Conservation (phyloP, 2,888 invertebrate species). For the Oligia fasciuncula region DNA sequence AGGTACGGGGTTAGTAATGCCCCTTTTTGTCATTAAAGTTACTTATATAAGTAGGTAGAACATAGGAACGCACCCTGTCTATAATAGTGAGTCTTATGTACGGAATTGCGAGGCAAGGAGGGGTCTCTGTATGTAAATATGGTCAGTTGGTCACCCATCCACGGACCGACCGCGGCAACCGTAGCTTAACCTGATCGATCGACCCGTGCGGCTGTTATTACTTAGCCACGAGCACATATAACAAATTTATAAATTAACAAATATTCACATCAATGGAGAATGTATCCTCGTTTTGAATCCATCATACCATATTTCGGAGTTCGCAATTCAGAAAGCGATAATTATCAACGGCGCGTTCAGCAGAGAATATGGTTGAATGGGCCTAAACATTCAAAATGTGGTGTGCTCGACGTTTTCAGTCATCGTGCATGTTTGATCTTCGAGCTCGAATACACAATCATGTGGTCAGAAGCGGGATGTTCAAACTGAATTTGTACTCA, state of each 20-base stretch:
- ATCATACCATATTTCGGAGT: neutral
- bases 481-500: slow-evolving; percentile 16
- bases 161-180: too few species aligned
- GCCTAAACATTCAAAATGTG: slow-evolving; percentile 38
- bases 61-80: neutral
- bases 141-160: too few species aligned
- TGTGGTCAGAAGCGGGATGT: slow-evolving; percentile 8
- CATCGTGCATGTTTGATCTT: slow-evolving; percentile 45
- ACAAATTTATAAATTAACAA: neutral
- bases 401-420: slow-evolving; percentile 43
- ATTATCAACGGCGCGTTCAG: slow-evolving; percentile 13
- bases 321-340: slow-evolving; percentile 16
- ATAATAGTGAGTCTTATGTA: neutral
- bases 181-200: neutral
- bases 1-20: neutral
- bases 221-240: too few species aligned
- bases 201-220: too few species aligned
- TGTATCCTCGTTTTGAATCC: neutral
- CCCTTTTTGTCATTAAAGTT: neutral
- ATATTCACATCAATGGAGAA: neutral
- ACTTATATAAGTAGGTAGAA: neutral
- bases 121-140: too few species aligned
- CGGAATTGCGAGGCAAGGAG: too few species aligned
- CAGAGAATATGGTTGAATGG: slow-evolving; percentile 30
- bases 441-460: slow-evolving; percentile 40